Percentiles rank a stretch among this genome's conserved stretches.
These are phyloP conservation scores for Dione juno DNA, from an alignment of 2,888 invertebrate genomes.

Conservation along the genomic window DNA sequence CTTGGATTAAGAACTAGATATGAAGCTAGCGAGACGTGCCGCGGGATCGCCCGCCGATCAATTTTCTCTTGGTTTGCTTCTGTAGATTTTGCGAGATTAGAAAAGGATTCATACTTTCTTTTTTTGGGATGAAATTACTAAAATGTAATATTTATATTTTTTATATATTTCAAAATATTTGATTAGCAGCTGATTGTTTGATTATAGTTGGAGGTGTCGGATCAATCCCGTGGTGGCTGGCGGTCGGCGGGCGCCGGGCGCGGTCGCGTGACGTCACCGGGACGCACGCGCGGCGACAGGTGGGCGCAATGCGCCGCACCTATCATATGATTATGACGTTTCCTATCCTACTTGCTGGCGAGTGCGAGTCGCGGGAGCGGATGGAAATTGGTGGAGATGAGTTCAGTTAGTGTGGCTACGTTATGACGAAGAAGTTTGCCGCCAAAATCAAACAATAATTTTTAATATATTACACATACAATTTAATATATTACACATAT, in stretches of 20 bases:
- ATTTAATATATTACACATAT: no score
- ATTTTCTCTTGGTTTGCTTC: slow-evolving; percentile 34
- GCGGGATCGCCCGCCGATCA: slow-evolving; percentile 49
- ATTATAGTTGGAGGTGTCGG: slow-evolving; percentile 56
- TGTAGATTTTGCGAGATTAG: neutral
- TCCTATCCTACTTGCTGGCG: slow-evolving; percentile 67
- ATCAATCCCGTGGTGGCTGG: slow-evolving; percentile 70
- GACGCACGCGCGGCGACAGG: slow-evolving; percentile 83
- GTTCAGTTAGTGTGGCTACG: slow-evolving; percentile 49
- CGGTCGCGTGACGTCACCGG: slow-evolving; percentile 72
- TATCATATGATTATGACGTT: slow-evolving; percentile 82
- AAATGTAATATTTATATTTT: slow-evolving; percentile 18
- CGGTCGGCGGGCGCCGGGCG: slow-evolving; percentile 57
- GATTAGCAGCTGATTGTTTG: slow-evolving; percentile 61
- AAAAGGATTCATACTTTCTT: neutral
- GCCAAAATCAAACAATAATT: neutral
- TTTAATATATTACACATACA: no score
- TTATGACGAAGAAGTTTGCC: neutral
- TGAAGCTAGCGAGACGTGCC: slow-evolving; percentile 63
- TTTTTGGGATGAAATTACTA: slow-evolving; percentile 11
- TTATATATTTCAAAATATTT: slow-evolving; percentile 53
- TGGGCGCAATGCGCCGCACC: slow-evolving; percentile 82
- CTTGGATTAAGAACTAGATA: slow-evolving; percentile 81
- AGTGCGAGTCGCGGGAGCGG: slow-evolving; percentile 50
- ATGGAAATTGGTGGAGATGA: slow-evolving; percentile 64